phyloP scores from a whole-genome alignment of 2,113 vertebrate species.

The Progne subis region DNA sequence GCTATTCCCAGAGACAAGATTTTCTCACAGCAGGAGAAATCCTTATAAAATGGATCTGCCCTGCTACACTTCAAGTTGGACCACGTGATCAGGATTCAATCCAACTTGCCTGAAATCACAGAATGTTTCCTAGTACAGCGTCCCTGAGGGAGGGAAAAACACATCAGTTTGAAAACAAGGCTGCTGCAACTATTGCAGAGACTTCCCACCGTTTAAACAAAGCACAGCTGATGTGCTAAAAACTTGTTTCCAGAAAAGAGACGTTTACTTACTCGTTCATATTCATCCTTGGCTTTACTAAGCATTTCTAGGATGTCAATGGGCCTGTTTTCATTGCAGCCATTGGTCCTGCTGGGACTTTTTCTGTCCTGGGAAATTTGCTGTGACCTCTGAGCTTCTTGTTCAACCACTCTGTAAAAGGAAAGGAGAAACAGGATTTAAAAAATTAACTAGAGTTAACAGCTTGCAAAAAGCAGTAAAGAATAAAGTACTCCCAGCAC shows the following conservation, averaged over 20 bases:
- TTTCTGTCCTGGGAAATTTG: conserved; percentile 79
- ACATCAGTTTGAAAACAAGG: not conserved
- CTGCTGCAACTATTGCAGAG: not conserved
- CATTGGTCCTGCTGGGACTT: conserved; percentile 81
- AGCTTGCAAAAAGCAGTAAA: not conserved
- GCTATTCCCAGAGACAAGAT: not conserved
- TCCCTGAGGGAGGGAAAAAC: not conserved
- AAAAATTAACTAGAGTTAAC: not conserved
- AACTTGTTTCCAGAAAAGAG: not conserved
- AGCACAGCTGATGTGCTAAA: not conserved
- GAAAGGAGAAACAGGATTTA: not conserved
- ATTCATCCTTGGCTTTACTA: conserved; percentile 96
- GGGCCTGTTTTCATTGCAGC: conserved; percentile 78
- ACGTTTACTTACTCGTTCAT: conserved; percentile 84
- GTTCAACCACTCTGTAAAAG: conserved; percentile 85
- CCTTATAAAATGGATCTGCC: not conserved
- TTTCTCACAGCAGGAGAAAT: not conserved
- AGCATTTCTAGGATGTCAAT: conserved; percentile 96
- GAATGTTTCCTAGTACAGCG: not conserved
- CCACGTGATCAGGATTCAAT: not conserved
- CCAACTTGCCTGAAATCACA: not conserved
- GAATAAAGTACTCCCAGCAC: not conserved
- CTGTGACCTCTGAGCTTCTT: conserved; percentile 84
- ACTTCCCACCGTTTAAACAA: not conserved
- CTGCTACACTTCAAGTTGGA: not conserved